Percentiles rank a stretch among this genome's conserved stretches.
Conservation (phyloP, 2,113 vertebrate genomes). For the Paracanthobrama guichenoti region DNA sequence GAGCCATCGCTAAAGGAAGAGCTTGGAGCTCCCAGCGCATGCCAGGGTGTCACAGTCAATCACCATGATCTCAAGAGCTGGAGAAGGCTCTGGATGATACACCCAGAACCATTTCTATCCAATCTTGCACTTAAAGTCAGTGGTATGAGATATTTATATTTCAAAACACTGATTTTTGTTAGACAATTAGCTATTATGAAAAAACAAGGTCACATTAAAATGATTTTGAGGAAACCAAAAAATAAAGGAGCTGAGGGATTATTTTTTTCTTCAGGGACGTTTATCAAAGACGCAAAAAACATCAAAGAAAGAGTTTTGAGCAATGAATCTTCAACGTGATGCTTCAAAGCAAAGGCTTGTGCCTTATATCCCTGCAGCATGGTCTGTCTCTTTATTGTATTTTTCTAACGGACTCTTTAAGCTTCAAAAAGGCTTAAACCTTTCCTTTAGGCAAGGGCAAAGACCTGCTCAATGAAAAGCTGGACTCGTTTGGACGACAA, state of each 20-base stretch:
- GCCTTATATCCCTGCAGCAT: conserved; percentile 23
- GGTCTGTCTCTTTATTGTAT: conserved; percentile 6
- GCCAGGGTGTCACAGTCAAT: conserved; percentile 30
- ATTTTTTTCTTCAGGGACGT: neutral
- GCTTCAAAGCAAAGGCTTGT: conserved; percentile 17
- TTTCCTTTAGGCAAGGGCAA: conserved; percentile 16
- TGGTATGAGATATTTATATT: too few relatives aligned
- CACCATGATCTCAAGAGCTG: conserved; percentile 10
- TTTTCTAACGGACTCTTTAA: conserved; percentile 20
- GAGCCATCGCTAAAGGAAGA: conserved; percentile 12
- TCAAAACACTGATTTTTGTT: neutral
- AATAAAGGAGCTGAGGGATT: neutral
- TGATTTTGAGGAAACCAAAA: neutral
- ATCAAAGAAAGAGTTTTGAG: conserved; percentile 38
- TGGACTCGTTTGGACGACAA: neutral
- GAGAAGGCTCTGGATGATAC: neutral
- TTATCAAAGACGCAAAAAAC: conserved; percentile 35
- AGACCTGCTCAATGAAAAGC: conserved; percentile 17
- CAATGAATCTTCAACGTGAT: conserved; percentile 60
- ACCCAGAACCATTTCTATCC: neutral
- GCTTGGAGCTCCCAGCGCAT: neutral
- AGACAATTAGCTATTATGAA: neutral
- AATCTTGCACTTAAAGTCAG: neutral
- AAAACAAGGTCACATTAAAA: conserved; percentile 23
- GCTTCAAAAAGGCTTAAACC: conserved; percentile 27